Evolutionary conservation across 2,797 vertebrate species (phyloP).

Genomic region (Hypotaenidia okinawae): DNA sequence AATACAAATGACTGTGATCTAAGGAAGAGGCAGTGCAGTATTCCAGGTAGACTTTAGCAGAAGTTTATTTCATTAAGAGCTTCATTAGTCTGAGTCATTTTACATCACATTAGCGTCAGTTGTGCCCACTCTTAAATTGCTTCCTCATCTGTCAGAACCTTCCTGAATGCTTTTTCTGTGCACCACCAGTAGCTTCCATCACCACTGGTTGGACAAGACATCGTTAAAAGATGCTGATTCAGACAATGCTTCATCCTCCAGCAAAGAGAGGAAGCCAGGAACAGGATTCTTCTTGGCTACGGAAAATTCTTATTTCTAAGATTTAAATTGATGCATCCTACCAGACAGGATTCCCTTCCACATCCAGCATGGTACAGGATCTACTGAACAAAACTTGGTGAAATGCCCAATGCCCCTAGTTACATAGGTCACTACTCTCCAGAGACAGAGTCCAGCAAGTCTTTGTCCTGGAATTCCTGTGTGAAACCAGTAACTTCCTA

Average conservation of each 20-base stretch:
- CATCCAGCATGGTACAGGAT: background rate
- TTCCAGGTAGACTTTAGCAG: background rate
- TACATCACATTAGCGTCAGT: background rate
- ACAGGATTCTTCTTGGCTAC: background rate
- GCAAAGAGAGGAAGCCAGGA: background rate
- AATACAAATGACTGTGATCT: background rate
- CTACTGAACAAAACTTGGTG: background rate
- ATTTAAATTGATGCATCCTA: background rate
- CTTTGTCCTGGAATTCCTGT: background rate
- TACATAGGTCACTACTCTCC: background rate
- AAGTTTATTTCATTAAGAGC: background rate
- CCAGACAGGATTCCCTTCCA: background rate
- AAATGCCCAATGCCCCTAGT: background rate
- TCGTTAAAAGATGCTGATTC: background rate
- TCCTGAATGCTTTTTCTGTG: background rate
- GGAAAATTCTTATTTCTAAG: background rate
- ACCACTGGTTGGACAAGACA: background rate
- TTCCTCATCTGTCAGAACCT: background rate
- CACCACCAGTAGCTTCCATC: background rate
- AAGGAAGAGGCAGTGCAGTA: background rate
- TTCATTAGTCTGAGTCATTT: slow-evolving; percentile 2
- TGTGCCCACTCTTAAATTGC: background rate
- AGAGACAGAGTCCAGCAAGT: background rate
- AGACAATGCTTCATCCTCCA: background rate
- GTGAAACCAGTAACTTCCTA: background rate